Conservation (phyloP, 2,888 invertebrate genomes). For the Microplitis manilae region DNA sequence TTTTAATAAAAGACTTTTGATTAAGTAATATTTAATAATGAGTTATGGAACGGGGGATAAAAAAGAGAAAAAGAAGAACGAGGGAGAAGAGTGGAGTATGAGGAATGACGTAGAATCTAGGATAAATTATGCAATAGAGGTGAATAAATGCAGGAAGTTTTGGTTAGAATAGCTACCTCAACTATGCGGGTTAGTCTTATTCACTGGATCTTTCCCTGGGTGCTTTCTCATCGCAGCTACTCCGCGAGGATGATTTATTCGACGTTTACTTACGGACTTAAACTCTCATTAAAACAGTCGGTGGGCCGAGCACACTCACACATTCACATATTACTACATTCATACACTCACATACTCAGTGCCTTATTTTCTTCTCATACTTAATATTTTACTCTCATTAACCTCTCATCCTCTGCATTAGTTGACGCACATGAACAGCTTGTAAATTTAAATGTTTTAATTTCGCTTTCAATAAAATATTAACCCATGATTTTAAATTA, state of each 20-base stretch:
- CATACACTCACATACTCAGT: conserved; percentile 3
- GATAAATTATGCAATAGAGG: conserved; percentile 3
- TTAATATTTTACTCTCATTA: conserved; percentile 24
- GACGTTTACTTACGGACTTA: conserved; percentile 69
- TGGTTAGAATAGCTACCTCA: not conserved
- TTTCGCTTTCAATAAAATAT: not conserved
- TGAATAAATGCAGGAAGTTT: conserved; percentile 25
- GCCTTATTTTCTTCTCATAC: conserved; percentile 2
- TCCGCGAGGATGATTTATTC: conserved; percentile 67
- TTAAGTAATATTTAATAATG: not conserved
- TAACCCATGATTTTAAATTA: too few species aligned
- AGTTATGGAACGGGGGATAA: not conserved
- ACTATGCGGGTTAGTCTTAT: conserved; percentile 14
- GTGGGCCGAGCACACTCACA: conserved; percentile 47
- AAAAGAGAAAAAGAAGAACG: not conserved
- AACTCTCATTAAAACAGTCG: conserved; percentile 70
- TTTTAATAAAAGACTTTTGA: not conserved
- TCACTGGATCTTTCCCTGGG: conserved; percentile 5
- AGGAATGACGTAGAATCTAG: not conserved
- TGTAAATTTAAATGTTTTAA: not conserved
- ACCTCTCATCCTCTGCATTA: conserved; percentile 13
- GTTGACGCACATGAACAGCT: too few species aligned
- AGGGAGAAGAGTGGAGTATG: not conserved
- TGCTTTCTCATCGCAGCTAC: conserved; percentile 40
- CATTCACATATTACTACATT: conserved; percentile 13